These are phyloP conservation scores for Python bivittatus DNA, from an alignment of 2,113 vertebrate genomes.

Conservation along the genomic window DNA sequence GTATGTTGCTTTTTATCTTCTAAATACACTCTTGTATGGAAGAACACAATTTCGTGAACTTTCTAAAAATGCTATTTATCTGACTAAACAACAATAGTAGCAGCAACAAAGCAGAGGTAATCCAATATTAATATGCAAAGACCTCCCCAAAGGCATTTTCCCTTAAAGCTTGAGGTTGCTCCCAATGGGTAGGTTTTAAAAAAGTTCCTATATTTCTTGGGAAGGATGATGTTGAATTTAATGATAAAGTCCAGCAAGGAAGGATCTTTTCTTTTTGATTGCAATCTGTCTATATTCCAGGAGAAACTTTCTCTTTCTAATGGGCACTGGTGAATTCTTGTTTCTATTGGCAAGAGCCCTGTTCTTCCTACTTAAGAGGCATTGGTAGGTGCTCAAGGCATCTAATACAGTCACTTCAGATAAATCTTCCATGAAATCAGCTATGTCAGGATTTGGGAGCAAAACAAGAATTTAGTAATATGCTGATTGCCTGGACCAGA, in stretches of 20 bases:
- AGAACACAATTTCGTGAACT: background rate
- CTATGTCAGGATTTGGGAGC: background rate
- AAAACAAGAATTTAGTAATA: background rate
- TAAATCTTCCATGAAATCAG: background rate
- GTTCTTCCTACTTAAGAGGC: background rate
- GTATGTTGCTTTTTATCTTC: background rate
- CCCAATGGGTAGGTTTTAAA: background rate
- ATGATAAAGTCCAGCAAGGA: background rate
- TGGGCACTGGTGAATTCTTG: background rate
- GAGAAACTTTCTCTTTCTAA: background rate
- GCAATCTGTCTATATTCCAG: background rate
- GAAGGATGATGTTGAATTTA: background rate
- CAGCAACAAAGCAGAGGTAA: background rate
- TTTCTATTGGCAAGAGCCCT: background rate
- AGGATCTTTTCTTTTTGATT: background rate
- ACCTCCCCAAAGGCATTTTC: background rate
- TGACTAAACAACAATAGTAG: background rate
- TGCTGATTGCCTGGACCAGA: background rate
- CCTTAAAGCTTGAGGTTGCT: background rate
- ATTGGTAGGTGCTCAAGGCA: background rate
- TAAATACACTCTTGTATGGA: background rate
- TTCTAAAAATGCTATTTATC: background rate
- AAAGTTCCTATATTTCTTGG: background rate
- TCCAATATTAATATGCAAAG: background rate
- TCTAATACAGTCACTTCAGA: background rate